Percentiles rank a stretch among this genome's conserved stretches.
These are phyloP conservation scores for Tetranychus truncatus DNA, from an alignment of 2,888 invertebrate species.

Conservation along the genomic window DNA sequence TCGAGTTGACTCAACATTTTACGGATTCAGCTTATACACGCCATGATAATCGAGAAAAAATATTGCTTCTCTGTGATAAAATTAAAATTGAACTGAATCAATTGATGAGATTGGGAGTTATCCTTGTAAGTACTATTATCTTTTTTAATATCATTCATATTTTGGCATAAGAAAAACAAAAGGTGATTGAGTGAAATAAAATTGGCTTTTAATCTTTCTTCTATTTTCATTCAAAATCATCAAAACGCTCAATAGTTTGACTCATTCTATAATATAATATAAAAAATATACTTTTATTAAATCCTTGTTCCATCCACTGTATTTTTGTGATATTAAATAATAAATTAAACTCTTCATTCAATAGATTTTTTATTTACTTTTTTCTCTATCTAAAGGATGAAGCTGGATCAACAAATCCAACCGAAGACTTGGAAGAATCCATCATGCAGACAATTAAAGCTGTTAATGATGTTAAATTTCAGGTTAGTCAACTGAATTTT, in stretches of 20 bases:
- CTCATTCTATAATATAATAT: too few species aligned
- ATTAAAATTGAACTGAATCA: constrained; percentile 78
- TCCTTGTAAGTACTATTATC: constrained; percentile 44
- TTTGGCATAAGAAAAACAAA: background rate
- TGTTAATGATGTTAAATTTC: constrained; percentile 46
- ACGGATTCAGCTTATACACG: constrained; percentile 97
- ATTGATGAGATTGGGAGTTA: constrained; percentile 63
- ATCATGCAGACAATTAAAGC: constrained; percentile 44
- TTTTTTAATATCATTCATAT: background rate
- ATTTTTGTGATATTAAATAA: too few species aligned
- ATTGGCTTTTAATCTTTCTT: background rate
- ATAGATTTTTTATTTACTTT: background rate
- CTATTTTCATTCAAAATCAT: background rate
- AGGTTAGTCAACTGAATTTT: constrained; percentile 29
- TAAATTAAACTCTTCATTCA: too few species aligned
- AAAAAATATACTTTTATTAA: too few species aligned
- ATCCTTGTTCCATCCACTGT: too few species aligned
- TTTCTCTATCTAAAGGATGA: constrained; percentile 36
- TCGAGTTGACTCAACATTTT: constrained; percentile 86
- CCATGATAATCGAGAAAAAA: constrained; percentile 88
- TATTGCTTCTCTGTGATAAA: constrained; percentile 65
- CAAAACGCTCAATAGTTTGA: too few species aligned
- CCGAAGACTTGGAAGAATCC: constrained; percentile 50
- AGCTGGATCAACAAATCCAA: constrained; percentile 40
- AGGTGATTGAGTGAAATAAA: background rate